phyloP scores from a whole-genome alignment of 2,113 vertebrate genomes.

The Hippoglossus stenolepis region DNA sequence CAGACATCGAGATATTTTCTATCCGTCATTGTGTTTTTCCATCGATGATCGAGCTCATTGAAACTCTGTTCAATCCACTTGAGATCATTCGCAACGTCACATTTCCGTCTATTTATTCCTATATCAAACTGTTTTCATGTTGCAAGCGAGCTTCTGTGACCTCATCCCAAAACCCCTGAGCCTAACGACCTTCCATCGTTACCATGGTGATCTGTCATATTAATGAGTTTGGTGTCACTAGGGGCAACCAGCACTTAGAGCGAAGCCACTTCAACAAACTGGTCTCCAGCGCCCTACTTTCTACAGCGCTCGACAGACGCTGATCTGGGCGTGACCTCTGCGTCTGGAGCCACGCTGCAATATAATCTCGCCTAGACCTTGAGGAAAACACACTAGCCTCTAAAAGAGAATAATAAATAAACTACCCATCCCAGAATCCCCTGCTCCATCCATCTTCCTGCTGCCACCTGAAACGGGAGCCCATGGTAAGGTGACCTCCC shows the following conservation, averaged over 20 bases:
- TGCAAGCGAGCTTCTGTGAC: constrained; percentile 29
- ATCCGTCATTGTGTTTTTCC: not conserved
- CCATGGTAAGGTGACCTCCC: constrained; percentile 75
- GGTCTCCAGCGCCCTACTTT: constrained; percentile 52
- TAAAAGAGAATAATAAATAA: constrained; percentile 34
- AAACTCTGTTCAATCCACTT: constrained; percentile 20
- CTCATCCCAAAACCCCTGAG: constrained; percentile 49
- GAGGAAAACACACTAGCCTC: constrained; percentile 28
- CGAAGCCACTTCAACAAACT: constrained; percentile 47
- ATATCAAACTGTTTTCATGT: constrained; percentile 2
- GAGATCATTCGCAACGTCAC: constrained; percentile 2
- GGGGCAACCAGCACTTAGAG: constrained; percentile 25
- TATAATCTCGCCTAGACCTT: constrained; percentile 44
- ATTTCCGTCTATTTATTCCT: constrained; percentile 20
- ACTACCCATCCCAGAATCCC: constrained; percentile 72
- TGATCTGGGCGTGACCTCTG: constrained; percentile 38
- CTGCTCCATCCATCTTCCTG: constrained; percentile 69
- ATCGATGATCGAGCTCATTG: not conserved
- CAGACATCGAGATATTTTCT: too few species aligned
- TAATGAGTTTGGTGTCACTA: constrained; percentile 60
- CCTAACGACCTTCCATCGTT: constrained; percentile 46
- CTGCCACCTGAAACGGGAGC: constrained; percentile 75
- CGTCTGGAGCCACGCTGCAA: constrained; percentile 13
- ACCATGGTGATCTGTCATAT: constrained; percentile 49
- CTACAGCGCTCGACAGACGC: constrained; percentile 19